These are phyloP conservation scores for Drosophila miranda DNA, from an alignment of 1,140 invertebrate genomes.

Conservation along the genomic window DNA sequence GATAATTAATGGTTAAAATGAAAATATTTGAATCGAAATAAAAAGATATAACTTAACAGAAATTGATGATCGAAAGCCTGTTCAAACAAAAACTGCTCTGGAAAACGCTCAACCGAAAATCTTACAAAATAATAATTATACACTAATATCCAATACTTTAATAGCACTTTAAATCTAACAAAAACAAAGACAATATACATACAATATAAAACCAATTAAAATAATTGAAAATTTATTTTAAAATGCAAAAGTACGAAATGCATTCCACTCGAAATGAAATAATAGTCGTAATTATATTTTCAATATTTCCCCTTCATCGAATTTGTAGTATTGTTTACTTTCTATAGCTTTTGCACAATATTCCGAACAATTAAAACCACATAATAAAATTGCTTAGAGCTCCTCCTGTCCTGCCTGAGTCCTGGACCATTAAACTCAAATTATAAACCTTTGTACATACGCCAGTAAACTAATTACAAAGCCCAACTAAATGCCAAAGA, in stretches of 20 bases:
- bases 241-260: neutral
- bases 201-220: too few relatives aligned
- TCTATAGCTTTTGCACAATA: slow-evolving; percentile 48
- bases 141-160: too few relatives aligned
- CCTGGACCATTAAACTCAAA: slow-evolving; percentile 36
- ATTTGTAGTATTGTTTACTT: slow-evolving; percentile 37
- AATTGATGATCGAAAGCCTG: too few relatives aligned
- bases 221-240: neutral
- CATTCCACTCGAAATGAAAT: neutral
- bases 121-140: too few relatives aligned
- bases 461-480: slow-evolving; percentile 36
- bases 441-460: slow-evolving; percentile 52
- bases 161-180: too few relatives aligned
- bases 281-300: neutral
- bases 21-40: too few relatives aligned
- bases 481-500: slow-evolving; percentile 35
- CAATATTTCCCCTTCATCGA: slow-evolving; percentile 8
- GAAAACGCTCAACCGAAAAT: too few relatives aligned
- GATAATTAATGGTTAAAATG: too few relatives aligned
- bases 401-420: slow-evolving; percentile 9
- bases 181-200: too few relatives aligned
- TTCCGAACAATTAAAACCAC: neutral
- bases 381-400: slow-evolving; percentile 16
- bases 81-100: too few relatives aligned
- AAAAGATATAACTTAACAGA: too few relatives aligned